Base-by-base conservation (phyloP, 2,888 invertebrate genomes). In the Hyposoter dolosus region DNA sequence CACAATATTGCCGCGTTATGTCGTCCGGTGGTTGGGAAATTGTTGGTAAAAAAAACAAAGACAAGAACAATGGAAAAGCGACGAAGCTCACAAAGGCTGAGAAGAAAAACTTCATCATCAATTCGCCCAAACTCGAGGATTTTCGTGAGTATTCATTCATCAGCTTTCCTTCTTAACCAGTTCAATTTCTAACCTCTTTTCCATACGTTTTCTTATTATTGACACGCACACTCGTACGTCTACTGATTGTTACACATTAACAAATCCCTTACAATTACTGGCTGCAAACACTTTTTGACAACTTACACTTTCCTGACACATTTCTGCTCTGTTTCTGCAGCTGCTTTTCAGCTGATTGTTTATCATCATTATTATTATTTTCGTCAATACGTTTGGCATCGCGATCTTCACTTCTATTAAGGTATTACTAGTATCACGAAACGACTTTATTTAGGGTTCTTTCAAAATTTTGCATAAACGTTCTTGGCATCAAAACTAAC, bases 81-180 rank as follows among this genome's bases (percentile, higher is more conserved):
- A 90, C 89, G 60, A 96, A 96, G 88, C 93, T 94, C 53, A 94
- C 95, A 6, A 95, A 95, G 88, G 94, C 94, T 78, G 96, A 96
- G 71, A 96, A 95, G 88, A 96, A 96, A 92, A 96, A 96, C 91
- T 94, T 95, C 80, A 93, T 94, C 79, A 96, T 96, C 93, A 96
- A 95, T 94, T 96, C 95, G 72, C 96, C 96, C 40, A 97, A 97
- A 95, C 95, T 97, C 87, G 97, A 97, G 92, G 97, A 97, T 94
- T 95, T 97, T 92, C 94, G 97, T 97, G 95, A 96, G 97, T 95
- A 89, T 7, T 9, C 23, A 23, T 7, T 23, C 9, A 23, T 47
- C 4, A 19, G n/a, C 43, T 40, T 5, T 19, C 6, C 66, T 66
- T 7, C 35, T 28, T 32, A 32, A 23, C 3, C 15, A 74, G 2